Percentiles rank a stretch among this genome's conserved stretches.
These are phyloP conservation scores for Sturmia bella DNA, from an alignment of 2,888 invertebrate genomes.

Conservation along the genomic window DNA sequence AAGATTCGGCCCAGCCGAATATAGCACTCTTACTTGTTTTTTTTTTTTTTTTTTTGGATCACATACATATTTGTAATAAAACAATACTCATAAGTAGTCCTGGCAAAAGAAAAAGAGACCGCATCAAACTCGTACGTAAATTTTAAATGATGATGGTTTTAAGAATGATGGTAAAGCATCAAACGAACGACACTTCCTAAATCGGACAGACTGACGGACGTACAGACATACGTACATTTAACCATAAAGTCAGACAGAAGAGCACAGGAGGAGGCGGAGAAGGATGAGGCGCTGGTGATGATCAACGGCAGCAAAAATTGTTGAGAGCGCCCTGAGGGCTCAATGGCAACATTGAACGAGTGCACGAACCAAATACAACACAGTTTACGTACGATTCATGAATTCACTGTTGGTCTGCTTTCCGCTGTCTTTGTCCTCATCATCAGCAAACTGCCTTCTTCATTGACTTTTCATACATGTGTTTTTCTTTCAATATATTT, in stretches of 20 bases:
- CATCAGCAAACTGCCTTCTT: constrained; percentile 15
- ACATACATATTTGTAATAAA: constrained; percentile 35
- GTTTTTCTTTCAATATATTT: constrained; percentile 3
- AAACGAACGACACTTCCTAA: constrained; percentile 42
- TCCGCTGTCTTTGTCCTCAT: constrained; percentile 18
- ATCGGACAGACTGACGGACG: not conserved
- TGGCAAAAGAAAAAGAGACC: constrained; percentile 11
- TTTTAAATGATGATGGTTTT: constrained; percentile 59
- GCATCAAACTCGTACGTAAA: constrained; percentile 41
- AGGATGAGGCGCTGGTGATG: constrained; percentile 37
- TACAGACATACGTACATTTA: not conserved
- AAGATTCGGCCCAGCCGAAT: too few relatives aligned
- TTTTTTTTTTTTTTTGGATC: constrained; percentile 1
- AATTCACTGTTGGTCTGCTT: constrained; percentile 34
- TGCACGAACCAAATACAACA: constrained; percentile 64
- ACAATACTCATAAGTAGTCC: constrained; percentile 34
- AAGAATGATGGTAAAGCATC: constrained; percentile 60
- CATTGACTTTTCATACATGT: constrained; percentile 46
- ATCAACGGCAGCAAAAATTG: constrained; percentile 74
- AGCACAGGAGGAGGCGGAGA: too few relatives aligned
- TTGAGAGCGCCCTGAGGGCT: constrained; percentile 80
- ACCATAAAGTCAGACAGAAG: constrained; percentile 20
- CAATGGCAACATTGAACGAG: constrained; percentile 67
- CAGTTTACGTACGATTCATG: constrained; percentile 56
- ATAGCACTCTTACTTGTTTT: not conserved